Conservation (phyloP, 2,113 vertebrate genomes). For the Poeciliopsis retropinna region DNA sequence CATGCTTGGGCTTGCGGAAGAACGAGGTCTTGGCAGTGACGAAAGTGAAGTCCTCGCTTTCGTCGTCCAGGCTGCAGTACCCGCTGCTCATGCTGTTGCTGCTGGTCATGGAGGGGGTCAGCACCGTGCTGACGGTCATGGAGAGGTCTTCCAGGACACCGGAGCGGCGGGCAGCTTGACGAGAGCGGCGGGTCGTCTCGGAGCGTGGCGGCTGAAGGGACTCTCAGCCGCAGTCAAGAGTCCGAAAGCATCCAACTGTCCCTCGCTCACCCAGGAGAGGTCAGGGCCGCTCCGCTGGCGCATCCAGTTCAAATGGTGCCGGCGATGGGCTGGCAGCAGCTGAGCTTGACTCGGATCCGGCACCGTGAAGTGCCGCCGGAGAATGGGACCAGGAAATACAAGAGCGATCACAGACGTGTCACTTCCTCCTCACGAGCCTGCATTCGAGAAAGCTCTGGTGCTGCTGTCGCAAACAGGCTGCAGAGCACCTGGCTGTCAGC, state of each 20-base stretch:
- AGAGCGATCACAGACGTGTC: constrained; percentile 61
- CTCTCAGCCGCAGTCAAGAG: constrained; percentile 37
- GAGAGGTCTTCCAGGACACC: constrained; percentile 36
- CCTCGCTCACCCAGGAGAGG: constrained; percentile 40
- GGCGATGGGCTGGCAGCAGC: constrained; percentile 37
- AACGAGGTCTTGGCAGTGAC: constrained; percentile 97
- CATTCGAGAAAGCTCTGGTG: constrained; percentile 20
- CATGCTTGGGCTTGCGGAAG: constrained; percentile 81
- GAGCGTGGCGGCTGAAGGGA: constrained; percentile 19
- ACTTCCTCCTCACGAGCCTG: constrained; percentile 65
- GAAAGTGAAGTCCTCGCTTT: constrained; percentile 91
- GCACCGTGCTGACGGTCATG: constrained; percentile 73
- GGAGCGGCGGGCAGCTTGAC: constrained; percentile 18
- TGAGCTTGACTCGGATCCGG: constrained; percentile 60
- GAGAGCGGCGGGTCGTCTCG: constrained; percentile 29
- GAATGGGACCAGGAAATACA: constrained; percentile 66
- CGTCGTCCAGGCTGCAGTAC: constrained; percentile 96
- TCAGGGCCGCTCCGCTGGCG: constrained; percentile 27
- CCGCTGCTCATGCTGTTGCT: constrained; percentile 97
- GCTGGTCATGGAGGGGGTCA: constrained; percentile 78
- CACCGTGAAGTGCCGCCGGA: constrained; percentile 40
- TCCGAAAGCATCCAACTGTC: constrained; percentile 13
- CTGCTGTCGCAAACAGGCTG: constrained; percentile 37
- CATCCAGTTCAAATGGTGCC: constrained; percentile 58
- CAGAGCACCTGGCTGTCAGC: constrained; percentile 17